Evolutionary conservation across 2,113 vertebrate genomes (phyloP).

Genomic region (Charina bottae): DNA sequence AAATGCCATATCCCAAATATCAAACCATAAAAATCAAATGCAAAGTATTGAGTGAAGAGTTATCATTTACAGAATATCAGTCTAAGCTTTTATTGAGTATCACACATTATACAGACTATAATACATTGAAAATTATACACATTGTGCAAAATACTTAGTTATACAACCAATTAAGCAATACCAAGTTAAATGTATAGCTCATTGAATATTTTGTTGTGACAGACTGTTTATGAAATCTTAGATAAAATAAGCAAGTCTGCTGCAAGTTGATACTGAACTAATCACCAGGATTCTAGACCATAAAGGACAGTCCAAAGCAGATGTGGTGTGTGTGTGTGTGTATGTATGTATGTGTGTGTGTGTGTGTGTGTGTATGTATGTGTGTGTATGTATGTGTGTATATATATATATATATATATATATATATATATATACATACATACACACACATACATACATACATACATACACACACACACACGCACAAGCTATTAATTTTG

Average conservation of each 20-base stretch:
- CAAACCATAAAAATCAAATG: not conserved
- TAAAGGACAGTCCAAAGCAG: not conserved
- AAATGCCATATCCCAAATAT: not conserved
- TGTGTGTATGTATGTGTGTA: no score
- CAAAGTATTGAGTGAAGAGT: not conserved
- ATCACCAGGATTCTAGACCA: not conserved
- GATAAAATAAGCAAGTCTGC: not conserved
- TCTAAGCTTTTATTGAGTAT: not conserved
- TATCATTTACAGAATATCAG: not conserved
- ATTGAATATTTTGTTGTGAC: not conserved
- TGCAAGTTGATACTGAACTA: not conserved
- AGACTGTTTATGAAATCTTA: not conserved
- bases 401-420: no score
- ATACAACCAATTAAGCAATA: not conserved
- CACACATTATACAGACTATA: not conserved
- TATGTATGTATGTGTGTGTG: no score
- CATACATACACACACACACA: no score
- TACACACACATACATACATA: no score
- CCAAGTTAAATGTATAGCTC: no score
- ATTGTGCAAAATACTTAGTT: not conserved
- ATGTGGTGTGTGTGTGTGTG: not conserved
- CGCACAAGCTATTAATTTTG: conserved; percentile 27
- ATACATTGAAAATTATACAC: not conserved
- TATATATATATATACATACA: no score
- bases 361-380: no score